phyloP scores from a whole-genome alignment of 2,888 invertebrate genomes.

The Chrysotoxum bicinctum region DNA sequence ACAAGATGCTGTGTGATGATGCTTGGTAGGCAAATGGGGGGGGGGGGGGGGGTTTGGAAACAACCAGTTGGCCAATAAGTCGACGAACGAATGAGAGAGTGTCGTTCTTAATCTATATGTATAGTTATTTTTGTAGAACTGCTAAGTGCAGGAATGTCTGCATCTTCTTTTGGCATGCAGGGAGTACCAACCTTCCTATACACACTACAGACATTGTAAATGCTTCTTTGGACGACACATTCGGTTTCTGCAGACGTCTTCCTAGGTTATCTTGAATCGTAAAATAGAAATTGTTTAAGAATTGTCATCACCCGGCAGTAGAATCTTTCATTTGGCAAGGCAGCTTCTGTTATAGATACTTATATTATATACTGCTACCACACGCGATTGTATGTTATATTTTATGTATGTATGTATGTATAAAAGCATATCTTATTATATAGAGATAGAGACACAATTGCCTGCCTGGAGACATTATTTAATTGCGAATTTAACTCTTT shows the following conservation, averaged over 20 bases:
- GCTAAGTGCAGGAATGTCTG: slow-evolving; percentile 62
- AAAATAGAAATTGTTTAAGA: slow-evolving; percentile 38
- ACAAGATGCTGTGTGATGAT: slow-evolving; percentile 20
- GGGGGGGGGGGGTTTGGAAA: slow-evolving; percentile 19
- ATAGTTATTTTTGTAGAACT: slow-evolving; percentile 38
- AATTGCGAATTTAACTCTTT: slow-evolving; percentile 5
- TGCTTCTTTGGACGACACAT: slow-evolving; percentile 36
- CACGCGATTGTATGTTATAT: slow-evolving; percentile 35
- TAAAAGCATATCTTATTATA: neutral
- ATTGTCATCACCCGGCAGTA: slow-evolving; percentile 49
- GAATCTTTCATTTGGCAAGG: slow-evolving; percentile 40
- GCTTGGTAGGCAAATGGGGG: neutral
- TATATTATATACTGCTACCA: slow-evolving; percentile 29
- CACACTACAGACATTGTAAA: slow-evolving; percentile 11
- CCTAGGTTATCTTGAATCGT: slow-evolving; percentile 28
- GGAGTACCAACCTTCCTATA: neutral
- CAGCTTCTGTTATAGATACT: neutral
- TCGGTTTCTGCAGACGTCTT: slow-evolving; percentile 42
- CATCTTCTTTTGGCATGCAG: slow-evolving; percentile 37
- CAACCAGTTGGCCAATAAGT: slow-evolving; percentile 71
- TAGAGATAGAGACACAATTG: slow-evolving; percentile 2
- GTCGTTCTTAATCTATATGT: slow-evolving; percentile 24
- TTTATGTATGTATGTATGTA: neutral
- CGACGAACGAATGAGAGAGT: slow-evolving; percentile 63
- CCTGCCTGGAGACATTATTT: slow-evolving; percentile 18